Conservation (phyloP, 2,888 invertebrate genomes). For the Metopia argyrocephala region DNA sequence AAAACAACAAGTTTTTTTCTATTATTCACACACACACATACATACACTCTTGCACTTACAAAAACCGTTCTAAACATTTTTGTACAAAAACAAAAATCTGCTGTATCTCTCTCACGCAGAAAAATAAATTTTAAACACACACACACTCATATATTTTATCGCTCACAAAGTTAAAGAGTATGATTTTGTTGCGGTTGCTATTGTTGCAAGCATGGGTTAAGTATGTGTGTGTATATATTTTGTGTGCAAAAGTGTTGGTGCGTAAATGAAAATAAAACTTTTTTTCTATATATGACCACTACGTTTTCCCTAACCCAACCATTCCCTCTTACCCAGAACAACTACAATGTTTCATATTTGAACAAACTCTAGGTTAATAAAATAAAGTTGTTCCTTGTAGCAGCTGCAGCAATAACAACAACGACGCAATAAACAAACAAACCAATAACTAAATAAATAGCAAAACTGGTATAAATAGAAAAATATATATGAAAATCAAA, state of each 20-base stretch:
- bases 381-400: slow-evolving; percentile 55
- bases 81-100: background rate
- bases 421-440: background rate
- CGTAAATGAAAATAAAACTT: slow-evolving; percentile 47
- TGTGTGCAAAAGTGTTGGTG: background rate
- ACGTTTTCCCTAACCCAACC: background rate
- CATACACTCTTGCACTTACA: background rate
- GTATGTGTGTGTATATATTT: background rate
- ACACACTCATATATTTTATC: background rate
- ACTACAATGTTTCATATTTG: slow-evolving; percentile 43
- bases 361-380: slow-evolving; percentile 58
- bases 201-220: background rate
- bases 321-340: background rate
- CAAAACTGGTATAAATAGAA: too few species aligned
- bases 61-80: too few species aligned
- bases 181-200: background rate
- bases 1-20: slow-evolving; percentile 53
- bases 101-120: background rate
- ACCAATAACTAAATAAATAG: too few species aligned
- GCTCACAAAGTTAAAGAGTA: background rate
- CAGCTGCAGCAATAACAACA: background rate
- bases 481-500: too few species aligned
- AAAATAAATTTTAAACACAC: background rate
- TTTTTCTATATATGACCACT: slow-evolving; percentile 57
- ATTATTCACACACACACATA: background rate